Evolutionary conservation across 2,888 invertebrate species (phyloP).

Genomic region (Caenorhabditis doughertyi): DNA sequence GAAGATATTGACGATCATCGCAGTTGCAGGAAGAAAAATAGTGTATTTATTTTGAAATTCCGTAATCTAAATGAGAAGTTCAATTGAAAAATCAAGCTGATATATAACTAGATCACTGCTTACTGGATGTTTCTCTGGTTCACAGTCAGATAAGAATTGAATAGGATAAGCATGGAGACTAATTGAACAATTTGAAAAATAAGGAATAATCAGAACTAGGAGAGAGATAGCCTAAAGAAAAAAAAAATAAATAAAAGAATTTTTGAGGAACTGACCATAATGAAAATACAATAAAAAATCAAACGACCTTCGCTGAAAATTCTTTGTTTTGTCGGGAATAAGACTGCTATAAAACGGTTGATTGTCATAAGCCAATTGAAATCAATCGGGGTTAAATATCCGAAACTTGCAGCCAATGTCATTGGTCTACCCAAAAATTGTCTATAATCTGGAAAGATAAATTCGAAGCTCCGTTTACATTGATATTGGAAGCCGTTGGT

Average conservation of each 20-base stretch:
- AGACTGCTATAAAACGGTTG: not conserved
- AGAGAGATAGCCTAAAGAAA: not conserved
- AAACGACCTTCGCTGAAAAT: not conserved
- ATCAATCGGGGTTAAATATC: slow-evolving; percentile 13
- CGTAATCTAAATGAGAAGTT: not conserved
- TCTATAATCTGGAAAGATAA: not conserved
- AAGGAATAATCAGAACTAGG: not conserved
- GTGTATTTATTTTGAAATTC: slow-evolving; percentile 6
- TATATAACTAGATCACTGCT: not conserved
- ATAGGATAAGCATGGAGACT: slow-evolving; percentile 6
- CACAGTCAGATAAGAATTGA: not conserved
- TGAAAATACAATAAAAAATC: not conserved
- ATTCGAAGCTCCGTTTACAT: too few relatives aligned
- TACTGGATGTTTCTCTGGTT: not conserved
- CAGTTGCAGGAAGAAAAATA: not conserved
- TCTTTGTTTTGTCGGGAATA: not conserved
- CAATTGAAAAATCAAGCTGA: not conserved
- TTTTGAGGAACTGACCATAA: not conserved
- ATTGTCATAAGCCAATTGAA: slow-evolving; percentile 9
- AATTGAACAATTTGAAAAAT: slow-evolving; percentile 8
- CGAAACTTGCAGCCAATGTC: not conserved
- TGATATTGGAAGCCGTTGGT: too few relatives aligned
- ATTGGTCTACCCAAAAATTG: not conserved
- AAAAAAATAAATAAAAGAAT: not conserved
- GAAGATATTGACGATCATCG: not conserved